These are phyloP conservation scores for Trichonephila clavipes DNA, from an alignment of 1,140 invertebrate species.

Conservation along the genomic window DNA sequence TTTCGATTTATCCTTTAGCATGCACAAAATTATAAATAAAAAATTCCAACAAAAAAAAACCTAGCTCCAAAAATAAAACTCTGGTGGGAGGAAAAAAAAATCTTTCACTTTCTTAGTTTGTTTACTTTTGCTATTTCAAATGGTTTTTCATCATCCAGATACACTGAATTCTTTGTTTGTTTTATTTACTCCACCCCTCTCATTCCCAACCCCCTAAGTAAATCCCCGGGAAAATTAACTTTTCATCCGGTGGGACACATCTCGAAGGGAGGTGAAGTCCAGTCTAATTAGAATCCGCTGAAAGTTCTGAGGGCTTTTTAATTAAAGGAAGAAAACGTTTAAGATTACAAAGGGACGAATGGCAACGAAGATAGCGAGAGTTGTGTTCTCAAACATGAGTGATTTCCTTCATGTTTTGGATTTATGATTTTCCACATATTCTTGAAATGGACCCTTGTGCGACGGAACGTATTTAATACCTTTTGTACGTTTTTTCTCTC, in stretches of 20 bases:
- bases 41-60: too few species aligned
- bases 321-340: neutral
- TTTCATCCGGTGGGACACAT: neutral
- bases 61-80: too few species aligned
- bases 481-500: too few species aligned
- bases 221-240: conserved; percentile 10
- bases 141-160: neutral
- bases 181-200: neutral
- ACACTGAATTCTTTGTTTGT: neutral
- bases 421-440: too few species aligned
- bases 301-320: conserved; percentile 4
- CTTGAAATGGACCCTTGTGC: too few species aligned
- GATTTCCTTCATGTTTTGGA: too few species aligned
- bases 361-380: neutral
- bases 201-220: neutral
- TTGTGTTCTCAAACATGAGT: too few species aligned
- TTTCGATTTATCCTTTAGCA: too few species aligned
- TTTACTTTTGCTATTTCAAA: neutral
- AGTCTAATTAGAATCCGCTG: neutral
- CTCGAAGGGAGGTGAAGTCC: neutral
- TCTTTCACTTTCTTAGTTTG: neutral
- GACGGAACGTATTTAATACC: too few species aligned
- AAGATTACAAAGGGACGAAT: neutral
- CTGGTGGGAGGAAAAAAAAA: too few species aligned
- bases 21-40: too few species aligned